Conservation (phyloP, 2,888 invertebrate genomes). For the Tetragonula carbonaria region DNA sequence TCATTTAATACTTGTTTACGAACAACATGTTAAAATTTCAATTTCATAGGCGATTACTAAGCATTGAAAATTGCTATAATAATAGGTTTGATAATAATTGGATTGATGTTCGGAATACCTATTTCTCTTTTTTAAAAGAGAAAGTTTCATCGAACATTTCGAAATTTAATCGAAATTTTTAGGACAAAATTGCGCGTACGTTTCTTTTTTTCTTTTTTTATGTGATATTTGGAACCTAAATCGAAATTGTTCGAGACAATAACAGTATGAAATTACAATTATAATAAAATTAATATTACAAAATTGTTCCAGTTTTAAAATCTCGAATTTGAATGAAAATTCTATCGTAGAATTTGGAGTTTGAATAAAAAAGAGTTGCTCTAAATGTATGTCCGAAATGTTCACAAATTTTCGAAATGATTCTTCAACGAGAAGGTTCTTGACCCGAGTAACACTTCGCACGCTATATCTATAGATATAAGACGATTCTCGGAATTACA, state of each 20-base stretch:
- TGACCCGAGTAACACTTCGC: conserved; percentile 22
- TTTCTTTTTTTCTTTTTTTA: too few species aligned
- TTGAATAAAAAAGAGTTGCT: neutral
- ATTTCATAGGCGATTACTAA: too few species aligned
- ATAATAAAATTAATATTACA: neutral
- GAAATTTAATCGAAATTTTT: too few species aligned
- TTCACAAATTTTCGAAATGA: neutral
- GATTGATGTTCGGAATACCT: too few species aligned
- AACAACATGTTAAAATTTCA: too few species aligned
- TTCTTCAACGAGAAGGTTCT: conserved; percentile 13
- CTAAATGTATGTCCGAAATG: neutral
- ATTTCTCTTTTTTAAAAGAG: neutral
- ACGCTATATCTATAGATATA: neutral
- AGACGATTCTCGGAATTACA: conserved; percentile 50
- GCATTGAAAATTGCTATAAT: too few species aligned
- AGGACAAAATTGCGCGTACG: too few species aligned
- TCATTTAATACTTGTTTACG: too few species aligned
- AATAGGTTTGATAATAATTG: too few species aligned
- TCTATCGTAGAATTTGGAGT: too few species aligned
- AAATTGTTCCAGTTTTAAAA: too few species aligned
- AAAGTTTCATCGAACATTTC: neutral
- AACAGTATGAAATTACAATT: neutral
- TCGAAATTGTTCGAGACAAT: neutral
- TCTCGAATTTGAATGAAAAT: too few species aligned
- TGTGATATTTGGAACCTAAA: neutral